Base-by-base conservation (phyloP, 2,888 invertebrate species). In the Fragum sueziense region DNA sequence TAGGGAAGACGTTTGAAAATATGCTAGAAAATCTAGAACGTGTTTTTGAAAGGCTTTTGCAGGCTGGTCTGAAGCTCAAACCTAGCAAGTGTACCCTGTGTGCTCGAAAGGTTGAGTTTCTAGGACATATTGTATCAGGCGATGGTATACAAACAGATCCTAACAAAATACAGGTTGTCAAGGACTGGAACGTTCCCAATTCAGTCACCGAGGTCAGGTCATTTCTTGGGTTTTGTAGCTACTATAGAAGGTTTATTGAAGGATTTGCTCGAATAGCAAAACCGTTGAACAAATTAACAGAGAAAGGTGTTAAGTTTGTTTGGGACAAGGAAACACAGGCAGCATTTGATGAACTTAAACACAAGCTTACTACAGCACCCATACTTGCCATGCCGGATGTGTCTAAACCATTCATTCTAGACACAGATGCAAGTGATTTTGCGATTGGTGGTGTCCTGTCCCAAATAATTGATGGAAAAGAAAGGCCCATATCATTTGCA, bases 121-220 rank as follows among this genome's bases (percentile, higher is more conserved):
- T 59, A 4, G 59, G 59, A 27, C 29, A 27, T 17, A 59, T 59
- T 59, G 59, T 59, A 14, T 59, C 59, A 27, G 59, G 9, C 7
- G 17, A 59, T 59, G 59, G 59, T 59, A 59, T 59, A 6, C 59
- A 59, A 27, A 59, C 59, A 27, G 59, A 59, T 17, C 59, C 59
- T 27, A 59, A 22, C 27, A 59, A 22, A 27, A 59, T 59, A 27
- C 20, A 59, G 27, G 27, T 27, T 27, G 59, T 59, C 7, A 22
- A 59, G 17, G 27, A 27, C 25, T 59, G 59, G 59, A 11, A n/a
- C n/a, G n/a, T n/a, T n/a, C n/a, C n/a, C n/a, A n/a, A n/a, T n/a
- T n/a, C n/a, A n/a, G n/a, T n/a, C 59, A 7, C 27, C 27, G 59
- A 27, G 27, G 59, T 59, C 3, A 59, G 17, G 27, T 59, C 59